A percentile compares a stretch with the other conserved stretches of the same genome.
Conservation (phyloP, 2,888 invertebrate species). For the Cremastinae sp. region DNA sequence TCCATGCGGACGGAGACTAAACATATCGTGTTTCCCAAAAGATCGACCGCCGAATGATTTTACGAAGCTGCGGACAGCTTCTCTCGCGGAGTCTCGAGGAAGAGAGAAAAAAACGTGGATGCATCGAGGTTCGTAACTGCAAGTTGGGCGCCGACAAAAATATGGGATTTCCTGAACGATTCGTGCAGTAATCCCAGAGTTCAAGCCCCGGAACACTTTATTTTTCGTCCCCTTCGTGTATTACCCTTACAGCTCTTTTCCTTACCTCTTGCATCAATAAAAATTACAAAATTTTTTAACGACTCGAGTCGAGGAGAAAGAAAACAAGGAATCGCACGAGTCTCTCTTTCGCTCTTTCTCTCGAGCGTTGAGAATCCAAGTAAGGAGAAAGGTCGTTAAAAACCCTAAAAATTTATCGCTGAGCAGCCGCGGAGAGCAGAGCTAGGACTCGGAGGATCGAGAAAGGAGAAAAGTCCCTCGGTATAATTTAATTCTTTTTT, state of each 20-base stretch:
- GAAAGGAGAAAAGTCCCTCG: constrained; percentile 42
- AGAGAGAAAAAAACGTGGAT: constrained; percentile 14
- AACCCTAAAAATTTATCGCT: constrained; percentile 51
- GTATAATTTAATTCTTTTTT: constrained; percentile 51
- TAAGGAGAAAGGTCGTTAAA: constrained; percentile 42
- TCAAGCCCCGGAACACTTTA: constrained; percentile 25
- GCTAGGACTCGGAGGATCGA: constrained; percentile 43
- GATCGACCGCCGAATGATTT: constrained; percentile 73
- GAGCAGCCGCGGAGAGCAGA: constrained; percentile 29
- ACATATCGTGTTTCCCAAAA: constrained; percentile 76
- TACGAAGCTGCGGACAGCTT: constrained; percentile 70
- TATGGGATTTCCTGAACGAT: constrained; percentile 65
- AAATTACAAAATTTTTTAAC: constrained; percentile 42
- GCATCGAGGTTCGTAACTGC: constrained; percentile 48
- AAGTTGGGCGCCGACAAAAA: constrained; percentile 62
- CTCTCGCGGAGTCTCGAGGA: constrained; percentile 1
- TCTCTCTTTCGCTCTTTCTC: constrained; percentile 45
- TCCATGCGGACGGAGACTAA: constrained; percentile 71
- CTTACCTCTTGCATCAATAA: constrained; percentile 43
- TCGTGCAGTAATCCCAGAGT: constrained; percentile 16
- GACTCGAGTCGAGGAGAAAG: constrained; percentile 40
- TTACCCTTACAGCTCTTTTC: constrained; percentile 1
- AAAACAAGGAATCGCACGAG: constrained; percentile 43
- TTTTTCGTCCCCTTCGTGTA: constrained; percentile 14
- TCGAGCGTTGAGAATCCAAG: constrained; percentile 17